Conservation (phyloP, 2,888 invertebrate species). For the Didymodactylos carnosus region DNA sequence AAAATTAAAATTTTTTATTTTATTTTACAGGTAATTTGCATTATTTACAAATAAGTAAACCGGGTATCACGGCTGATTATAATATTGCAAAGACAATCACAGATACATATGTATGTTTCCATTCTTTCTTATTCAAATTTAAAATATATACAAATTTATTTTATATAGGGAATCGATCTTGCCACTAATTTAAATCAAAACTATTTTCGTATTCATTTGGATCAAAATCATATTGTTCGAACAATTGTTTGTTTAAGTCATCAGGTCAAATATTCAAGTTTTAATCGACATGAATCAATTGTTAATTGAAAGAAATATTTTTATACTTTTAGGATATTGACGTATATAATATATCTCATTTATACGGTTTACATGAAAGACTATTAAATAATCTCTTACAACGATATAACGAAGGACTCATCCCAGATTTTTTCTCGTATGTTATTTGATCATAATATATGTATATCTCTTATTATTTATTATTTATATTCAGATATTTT, state of each 20-base stretch:
- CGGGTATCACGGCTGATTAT: constrained; percentile 20
- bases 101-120: background rate
- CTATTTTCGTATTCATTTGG: constrained; percentile 31
- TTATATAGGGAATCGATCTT: constrained; percentile 1
- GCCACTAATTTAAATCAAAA: constrained; percentile 16
- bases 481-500: constrained; percentile 24
- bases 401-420: constrained; percentile 43
- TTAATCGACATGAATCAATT: background rate
- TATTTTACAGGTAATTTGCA: constrained; percentile 24
- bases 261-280: constrained; percentile 23
- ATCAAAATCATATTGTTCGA: constrained; percentile 31
- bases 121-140: background rate
- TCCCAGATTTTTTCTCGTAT: constrained; percentile 39
- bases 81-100: background rate
- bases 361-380: constrained; percentile 55
- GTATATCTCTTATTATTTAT: background rate
- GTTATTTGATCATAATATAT: background rate
- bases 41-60: constrained; percentile 31
- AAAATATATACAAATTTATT: background rate
- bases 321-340: constrained; percentile 37
- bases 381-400: constrained; percentile 47
- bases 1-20: background rate
- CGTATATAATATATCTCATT: constrained; percentile 41
- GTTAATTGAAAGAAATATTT: background rate
- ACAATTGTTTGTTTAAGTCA: constrained; percentile 31